A percentile compares a stretch with the other conserved stretches of the same genome.
Evolutionary conservation across 2,888 invertebrate genomes (phyloP).

Genomic region (Meloe dianella): DNA sequence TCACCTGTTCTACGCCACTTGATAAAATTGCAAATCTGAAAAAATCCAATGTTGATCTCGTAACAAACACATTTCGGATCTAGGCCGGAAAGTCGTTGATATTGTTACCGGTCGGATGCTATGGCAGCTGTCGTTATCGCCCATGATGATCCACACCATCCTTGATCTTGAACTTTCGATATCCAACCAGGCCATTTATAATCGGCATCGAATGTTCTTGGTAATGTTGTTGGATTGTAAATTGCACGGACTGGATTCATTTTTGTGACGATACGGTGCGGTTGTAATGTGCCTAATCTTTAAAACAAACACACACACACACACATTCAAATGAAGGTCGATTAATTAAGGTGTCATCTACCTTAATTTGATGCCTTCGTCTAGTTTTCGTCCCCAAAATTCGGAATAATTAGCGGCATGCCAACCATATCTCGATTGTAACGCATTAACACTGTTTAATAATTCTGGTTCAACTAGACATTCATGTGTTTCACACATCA

Average conservation of each 20-base stretch:
- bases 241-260: slow-evolving; percentile 68
- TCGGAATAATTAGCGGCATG: slow-evolving; percentile 78
- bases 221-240: slow-evolving; percentile 68
- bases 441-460: slow-evolving; percentile 70
- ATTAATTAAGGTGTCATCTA: slow-evolving; percentile 20
- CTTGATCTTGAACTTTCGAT: slow-evolving; percentile 74
- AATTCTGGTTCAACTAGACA: slow-evolving; percentile 80
- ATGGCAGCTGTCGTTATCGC: slow-evolving; percentile 85
- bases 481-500: slow-evolving; percentile 72
- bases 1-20: slow-evolving; percentile 74
- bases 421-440: slow-evolving; percentile 69
- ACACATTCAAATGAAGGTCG: background rate
- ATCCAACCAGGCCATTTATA: slow-evolving; percentile 77
- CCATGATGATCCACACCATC: slow-evolving; percentile 90
- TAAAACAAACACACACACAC: background rate
- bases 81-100: too few relatives aligned
- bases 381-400: slow-evolving; percentile 83
- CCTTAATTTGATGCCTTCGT: slow-evolving; percentile 70
- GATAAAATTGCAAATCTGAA: slow-evolving; percentile 82
- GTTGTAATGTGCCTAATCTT: slow-evolving; percentile 62
- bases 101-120: slow-evolving; percentile 78
- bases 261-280: slow-evolving; percentile 60
- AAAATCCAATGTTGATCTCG: slow-evolving; percentile 16
- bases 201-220: slow-evolving; percentile 77
- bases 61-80: too few relatives aligned